phyloP scores from a whole-genome alignment of 2,113 vertebrate genomes.

The Phocoena phocoena region DNA sequence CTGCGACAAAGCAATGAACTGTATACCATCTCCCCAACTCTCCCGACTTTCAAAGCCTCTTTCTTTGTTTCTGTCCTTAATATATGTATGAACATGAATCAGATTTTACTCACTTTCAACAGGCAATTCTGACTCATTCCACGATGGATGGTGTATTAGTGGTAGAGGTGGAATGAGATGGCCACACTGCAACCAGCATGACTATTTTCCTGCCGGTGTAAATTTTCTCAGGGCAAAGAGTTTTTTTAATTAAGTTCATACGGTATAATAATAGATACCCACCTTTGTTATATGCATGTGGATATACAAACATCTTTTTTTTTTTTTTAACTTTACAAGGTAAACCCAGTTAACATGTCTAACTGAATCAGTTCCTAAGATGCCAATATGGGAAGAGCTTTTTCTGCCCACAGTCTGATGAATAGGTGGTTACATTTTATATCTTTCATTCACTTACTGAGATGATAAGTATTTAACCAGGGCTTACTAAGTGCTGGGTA shows the following conservation, averaged over 20 bases:
- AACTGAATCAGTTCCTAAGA: not conserved
- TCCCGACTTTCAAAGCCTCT: not conserved
- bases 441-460: not conserved
- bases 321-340: not conserved
- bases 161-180: not conserved
- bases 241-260: not conserved
- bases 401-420: not conserved
- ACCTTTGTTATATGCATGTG: not conserved
- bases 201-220: not conserved
- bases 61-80: not conserved
- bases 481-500: not conserved
- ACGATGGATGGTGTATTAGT: not conserved
- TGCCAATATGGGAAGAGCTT: not conserved
- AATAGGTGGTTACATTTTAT: not conserved
- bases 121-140: not conserved
- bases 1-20: accelerated
- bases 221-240: not conserved
- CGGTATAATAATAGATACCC: not conserved
- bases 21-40: not conserved
- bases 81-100: not conserved
- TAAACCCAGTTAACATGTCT: not conserved
- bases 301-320: not conserved
- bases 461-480: not conserved
- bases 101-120: not conserved
- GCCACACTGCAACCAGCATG: not conserved